Conservation (phyloP, 1,140 invertebrate genomes). For the Acromyrmex charruanus region DNA sequence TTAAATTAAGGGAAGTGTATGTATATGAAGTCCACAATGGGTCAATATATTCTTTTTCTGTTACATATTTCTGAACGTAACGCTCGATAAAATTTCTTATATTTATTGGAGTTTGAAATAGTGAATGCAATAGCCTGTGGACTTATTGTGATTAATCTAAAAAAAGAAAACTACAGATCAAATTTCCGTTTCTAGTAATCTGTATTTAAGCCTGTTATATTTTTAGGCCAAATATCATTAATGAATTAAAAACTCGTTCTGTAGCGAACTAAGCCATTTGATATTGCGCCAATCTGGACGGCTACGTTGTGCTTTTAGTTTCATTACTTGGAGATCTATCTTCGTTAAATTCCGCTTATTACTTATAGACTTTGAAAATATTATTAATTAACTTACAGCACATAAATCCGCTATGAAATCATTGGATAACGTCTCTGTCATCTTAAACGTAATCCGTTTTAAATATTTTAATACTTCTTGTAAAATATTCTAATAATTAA, state of each 20-base stretch:
- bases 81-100: not conserved
- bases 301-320: slow-evolving; percentile 26
- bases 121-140: not conserved
- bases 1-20: not conserved
- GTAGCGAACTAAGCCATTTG: slow-evolving; percentile 29
- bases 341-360: slow-evolving; percentile 17
- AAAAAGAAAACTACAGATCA: not conserved
- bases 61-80: no score
- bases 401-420: not conserved
- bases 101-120: not conserved
- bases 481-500: not conserved
- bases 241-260: slow-evolving; percentile 69
- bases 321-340: slow-evolving; percentile 22
- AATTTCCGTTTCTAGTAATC: slow-evolving; percentile 14
- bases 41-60: not conserved
- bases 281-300: slow-evolving; percentile 26
- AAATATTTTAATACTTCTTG: not conserved
- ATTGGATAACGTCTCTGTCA: not conserved
- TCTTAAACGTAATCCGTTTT: not conserved
- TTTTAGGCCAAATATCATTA: slow-evolving; percentile 1
- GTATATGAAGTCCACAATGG: not conserved
- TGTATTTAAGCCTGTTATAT: slow-evolving; percentile 34
- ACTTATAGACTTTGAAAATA: slow-evolving; percentile 1
- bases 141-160: not conserved
- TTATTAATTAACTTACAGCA: not conserved